Conservation (phyloP, 2,888 invertebrate genomes). For the Amphimallon solstitiale region DNA sequence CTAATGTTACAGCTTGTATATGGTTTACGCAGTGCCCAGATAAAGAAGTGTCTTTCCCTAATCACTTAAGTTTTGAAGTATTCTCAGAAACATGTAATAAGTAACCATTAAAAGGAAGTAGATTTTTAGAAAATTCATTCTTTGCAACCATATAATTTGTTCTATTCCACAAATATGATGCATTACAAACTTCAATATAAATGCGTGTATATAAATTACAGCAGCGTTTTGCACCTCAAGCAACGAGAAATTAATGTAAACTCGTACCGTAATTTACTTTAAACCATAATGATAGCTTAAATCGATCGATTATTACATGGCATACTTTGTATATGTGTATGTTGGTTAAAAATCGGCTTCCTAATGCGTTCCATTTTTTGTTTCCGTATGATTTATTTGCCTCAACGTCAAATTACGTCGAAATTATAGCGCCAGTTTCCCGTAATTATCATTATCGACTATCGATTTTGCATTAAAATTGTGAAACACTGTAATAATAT, state of each 20-base stretch:
- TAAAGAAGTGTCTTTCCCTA: too few species aligned
- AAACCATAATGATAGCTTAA: constrained; percentile 7
- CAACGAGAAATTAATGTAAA: neutral
- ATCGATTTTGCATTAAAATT: constrained; percentile 29
- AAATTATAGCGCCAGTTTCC: constrained; percentile 13
- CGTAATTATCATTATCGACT: constrained; percentile 24
- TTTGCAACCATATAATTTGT: too few species aligned
- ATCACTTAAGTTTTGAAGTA: too few species aligned
- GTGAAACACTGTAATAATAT: constrained; percentile 16
- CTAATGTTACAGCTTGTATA: too few species aligned
- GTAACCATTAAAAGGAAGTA: too few species aligned
- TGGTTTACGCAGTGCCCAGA: too few species aligned
- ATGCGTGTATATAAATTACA: too few species aligned
- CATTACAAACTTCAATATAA: too few species aligned
- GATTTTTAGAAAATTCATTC: too few species aligned
- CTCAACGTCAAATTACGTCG: constrained; percentile 25
- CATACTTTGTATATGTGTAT: neutral
- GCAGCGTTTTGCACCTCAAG: neutral
- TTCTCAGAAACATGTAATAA: too few species aligned
- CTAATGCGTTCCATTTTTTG: constrained; percentile 23
- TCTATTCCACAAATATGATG: too few species aligned
- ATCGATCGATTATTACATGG: constrained; percentile 7
- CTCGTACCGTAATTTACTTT: constrained; percentile 4
- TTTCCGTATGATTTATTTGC: constrained; percentile 22
- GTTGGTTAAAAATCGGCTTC: constrained; percentile 16